Evolutionary conservation across 1,140 invertebrate species (phyloP).

Genomic region (Ceratosolen solmsi): DNA sequence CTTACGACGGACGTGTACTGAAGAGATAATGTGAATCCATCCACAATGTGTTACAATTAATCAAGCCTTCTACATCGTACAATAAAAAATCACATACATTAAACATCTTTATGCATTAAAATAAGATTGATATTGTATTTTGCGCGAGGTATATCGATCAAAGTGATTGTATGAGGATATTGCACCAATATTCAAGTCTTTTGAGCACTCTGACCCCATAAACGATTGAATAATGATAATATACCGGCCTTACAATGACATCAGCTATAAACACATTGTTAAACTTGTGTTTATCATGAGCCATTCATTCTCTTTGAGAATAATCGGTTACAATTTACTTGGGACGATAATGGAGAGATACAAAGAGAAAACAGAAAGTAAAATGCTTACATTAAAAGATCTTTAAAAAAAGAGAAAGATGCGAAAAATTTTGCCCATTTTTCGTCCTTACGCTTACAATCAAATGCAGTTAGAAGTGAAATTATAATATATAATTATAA

Average conservation of each 20-base stretch:
- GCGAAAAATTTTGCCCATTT: too few relatives aligned
- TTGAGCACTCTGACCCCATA: conserved; percentile 33
- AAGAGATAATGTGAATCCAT: background rate
- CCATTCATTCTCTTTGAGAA: conserved; percentile 55
- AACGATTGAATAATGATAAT: conserved; percentile 23
- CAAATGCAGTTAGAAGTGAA: too few relatives aligned
- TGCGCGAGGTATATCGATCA: too few relatives aligned
- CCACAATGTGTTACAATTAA: conserved; percentile 1
- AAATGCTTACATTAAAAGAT: too few relatives aligned
- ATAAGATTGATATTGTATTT: conserved; percentile 12
- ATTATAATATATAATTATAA: too few relatives aligned
- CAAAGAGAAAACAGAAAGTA: background rate
- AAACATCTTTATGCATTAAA: conserved; percentile 23
- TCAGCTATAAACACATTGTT: conserved; percentile 54
- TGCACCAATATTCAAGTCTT: background rate
- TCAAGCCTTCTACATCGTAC: conserved; percentile 11
- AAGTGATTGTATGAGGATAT: background rate
- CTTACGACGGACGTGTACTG: background rate
- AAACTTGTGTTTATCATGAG: conserved; percentile 54
- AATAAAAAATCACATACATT: conserved; percentile 39
- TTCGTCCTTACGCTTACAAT: too few relatives aligned
- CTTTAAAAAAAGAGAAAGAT: too few relatives aligned
- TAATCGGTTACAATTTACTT: conserved; percentile 51
- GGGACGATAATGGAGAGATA: background rate
- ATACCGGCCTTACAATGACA: conserved; percentile 22